Evolutionary conservation across 2,888 invertebrate species (phyloP).

Genomic region (Sinotaia quadrata): DNA sequence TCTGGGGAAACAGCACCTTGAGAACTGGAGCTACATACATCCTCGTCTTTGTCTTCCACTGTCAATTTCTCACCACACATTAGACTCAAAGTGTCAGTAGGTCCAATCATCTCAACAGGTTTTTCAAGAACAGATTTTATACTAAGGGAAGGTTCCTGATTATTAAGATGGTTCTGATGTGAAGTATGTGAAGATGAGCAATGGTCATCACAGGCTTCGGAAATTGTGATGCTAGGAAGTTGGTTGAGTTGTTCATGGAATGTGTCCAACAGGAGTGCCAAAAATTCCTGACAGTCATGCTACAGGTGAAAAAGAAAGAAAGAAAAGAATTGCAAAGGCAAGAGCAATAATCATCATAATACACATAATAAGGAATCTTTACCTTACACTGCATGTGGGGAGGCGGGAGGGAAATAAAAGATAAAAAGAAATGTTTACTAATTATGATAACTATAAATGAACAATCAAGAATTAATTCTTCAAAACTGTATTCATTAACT

Average conservation of each 20-base stretch:
- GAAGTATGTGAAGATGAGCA: too few relatives aligned
- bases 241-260: slow-evolving; percentile 77
- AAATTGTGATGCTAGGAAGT: slow-evolving; percentile 15
- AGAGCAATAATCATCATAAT: too few relatives aligned
- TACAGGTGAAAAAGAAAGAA: too few relatives aligned
- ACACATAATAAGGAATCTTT: too few relatives aligned
- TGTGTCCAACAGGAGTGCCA: slow-evolving; percentile 77
- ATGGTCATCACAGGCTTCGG: background rate
- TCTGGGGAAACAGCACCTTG: background rate
- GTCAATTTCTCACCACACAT: slow-evolving; percentile 12
- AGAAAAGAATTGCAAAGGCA: slow-evolving; percentile 9
- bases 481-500: too few relatives aligned
- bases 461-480: too few relatives aligned
- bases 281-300: slow-evolving; percentile 81
- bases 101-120: background rate
- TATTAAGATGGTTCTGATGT: slow-evolving; percentile 21
- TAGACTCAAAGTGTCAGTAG: background rate
- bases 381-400: too few relatives aligned
- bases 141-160: slow-evolving; percentile 11
- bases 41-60: slow-evolving; percentile 23
- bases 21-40: slow-evolving; percentile 19
- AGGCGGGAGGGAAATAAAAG: too few relatives aligned
- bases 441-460: too few relatives aligned
- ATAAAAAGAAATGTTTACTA: too few relatives aligned
- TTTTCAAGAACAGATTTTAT: slow-evolving; percentile 8